Percentiles rank a stretch among this genome's conserved stretches.
Evolutionary conservation across 2,888 invertebrate genomes (phyloP).

Genomic region (Phengaris arion): DNA sequence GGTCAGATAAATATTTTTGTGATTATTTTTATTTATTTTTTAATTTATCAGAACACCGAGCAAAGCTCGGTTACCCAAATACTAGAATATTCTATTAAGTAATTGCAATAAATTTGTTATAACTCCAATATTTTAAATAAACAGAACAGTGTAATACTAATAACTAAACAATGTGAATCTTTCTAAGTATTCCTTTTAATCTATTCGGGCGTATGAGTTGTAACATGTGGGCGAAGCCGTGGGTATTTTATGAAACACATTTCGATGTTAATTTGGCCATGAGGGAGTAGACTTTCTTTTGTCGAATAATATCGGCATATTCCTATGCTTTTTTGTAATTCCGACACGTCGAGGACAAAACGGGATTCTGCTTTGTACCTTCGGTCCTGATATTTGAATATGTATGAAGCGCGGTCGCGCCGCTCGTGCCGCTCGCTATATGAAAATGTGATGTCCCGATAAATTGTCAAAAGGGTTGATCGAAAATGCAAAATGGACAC

Average conservation of each 20-base stretch:
- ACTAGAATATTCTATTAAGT: too few relatives aligned
- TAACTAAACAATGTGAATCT: neutral
- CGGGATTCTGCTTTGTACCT: slow-evolving; percentile 69
- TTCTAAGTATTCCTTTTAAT: neutral
- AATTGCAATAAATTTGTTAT: too few relatives aligned
- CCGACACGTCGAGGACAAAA: slow-evolving; percentile 65
- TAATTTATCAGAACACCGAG: too few relatives aligned
- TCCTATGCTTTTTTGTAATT: slow-evolving; percentile 66
- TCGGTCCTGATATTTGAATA: slow-evolving; percentile 69
- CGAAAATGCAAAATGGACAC: slow-evolving; percentile 66
- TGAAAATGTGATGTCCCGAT: slow-evolving; percentile 77
- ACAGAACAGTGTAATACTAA: neutral
- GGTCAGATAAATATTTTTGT: too few relatives aligned
- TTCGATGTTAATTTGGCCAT: slow-evolving; percentile 4
- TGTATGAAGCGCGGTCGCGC: slow-evolving; percentile 64
- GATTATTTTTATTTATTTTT: too few relatives aligned
- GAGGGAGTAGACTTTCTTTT: neutral
- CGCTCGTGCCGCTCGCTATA: slow-evolving; percentile 64
- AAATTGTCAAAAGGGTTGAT: slow-evolving; percentile 77
- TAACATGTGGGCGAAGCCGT: neutral
- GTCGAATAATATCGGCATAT: slow-evolving; percentile 33
- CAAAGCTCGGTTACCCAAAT: too few relatives aligned
- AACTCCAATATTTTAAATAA: neutral
- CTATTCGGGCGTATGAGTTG: neutral
- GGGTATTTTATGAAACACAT: neutral